Base-by-base conservation (phyloP, 2,888 invertebrate species). In the Pseudolycoriella hygida region DNA sequence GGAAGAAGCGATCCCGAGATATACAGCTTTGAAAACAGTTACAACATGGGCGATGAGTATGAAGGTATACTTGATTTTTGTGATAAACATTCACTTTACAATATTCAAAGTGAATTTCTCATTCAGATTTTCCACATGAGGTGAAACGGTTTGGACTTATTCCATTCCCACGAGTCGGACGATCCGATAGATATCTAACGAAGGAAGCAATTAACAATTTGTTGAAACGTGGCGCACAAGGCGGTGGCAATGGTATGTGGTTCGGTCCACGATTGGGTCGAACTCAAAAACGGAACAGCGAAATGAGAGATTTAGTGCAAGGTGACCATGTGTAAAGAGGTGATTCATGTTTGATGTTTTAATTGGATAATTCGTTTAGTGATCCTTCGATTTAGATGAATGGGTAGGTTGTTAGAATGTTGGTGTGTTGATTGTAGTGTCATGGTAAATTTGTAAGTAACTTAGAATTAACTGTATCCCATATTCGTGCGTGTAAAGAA, bases 191-290 rank as follows among this genome's bases (percentile, higher is more conserved):
- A 34, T 34, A 34, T 34, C 34, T 34, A 5, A 57, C 64, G 3
- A 59, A 58, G 48, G 47, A 60, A 48, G 60, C 60, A n/a, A 59
- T 62, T 48, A 56, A 61, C 2, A 47, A 63, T 42, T 25, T 25
- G 25, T 60, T 61, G 11, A 65, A 64, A 49, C 59, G 51, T 34
- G 59, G 60, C 1, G 60, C 59, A 40, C 60, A 61, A 5, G 55
- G 62, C 43, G 62, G 62, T 32, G 62, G 64, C 17, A 34, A 34
- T 34, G 70, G 70, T 1, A 69, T 79, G 63, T 80, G 79, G 80
- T 79, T 79, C 53, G 80, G 80, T 32, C 77, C 77, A 1, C 65
- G 78, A 39, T 64, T 79, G 18, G 80, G 76, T 46, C 67, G 74
- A 49, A 59, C 66, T 1, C 66, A 64, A 49, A 69, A 66, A 53